phyloP scores from a whole-genome alignment of 2,113 vertebrate species.

The Marmota monax region DNA sequence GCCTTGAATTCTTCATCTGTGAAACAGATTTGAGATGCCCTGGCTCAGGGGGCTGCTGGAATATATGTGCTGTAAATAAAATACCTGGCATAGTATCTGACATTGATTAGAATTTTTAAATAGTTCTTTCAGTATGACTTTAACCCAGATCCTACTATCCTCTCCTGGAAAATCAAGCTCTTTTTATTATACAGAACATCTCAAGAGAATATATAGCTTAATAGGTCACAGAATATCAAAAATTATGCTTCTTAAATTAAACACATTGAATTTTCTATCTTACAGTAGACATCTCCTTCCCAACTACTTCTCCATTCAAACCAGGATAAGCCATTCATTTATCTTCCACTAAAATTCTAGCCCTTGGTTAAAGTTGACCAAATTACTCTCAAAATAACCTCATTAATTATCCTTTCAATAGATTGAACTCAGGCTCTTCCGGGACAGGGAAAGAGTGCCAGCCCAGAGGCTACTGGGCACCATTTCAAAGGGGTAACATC shows the following conservation, averaged over 20 bases:
- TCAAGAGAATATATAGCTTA: background rate
- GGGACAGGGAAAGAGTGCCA: background rate
- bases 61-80: background rate
- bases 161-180: background rate
- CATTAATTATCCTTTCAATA: slow-evolving; percentile 16
- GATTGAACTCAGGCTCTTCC: background rate
- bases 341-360: background rate
- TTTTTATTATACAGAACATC: background rate
- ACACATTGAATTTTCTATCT: background rate
- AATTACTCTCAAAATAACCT: background rate
- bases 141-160: background rate
- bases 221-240: background rate
- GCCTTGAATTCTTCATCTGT: background rate
- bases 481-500: background rate
- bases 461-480: background rate
- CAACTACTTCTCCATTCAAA: background rate
- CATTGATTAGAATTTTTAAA: background rate
- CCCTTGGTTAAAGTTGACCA: background rate
- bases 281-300: background rate
- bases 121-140: slow-evolving; percentile 1
- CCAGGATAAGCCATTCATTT: background rate
- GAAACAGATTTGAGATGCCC: background rate
- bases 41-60: background rate
- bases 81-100: background rate
- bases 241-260: background rate